Conservation (phyloP, 2,888 invertebrate genomes). For the Lasioglossum oenotherae region DNA sequence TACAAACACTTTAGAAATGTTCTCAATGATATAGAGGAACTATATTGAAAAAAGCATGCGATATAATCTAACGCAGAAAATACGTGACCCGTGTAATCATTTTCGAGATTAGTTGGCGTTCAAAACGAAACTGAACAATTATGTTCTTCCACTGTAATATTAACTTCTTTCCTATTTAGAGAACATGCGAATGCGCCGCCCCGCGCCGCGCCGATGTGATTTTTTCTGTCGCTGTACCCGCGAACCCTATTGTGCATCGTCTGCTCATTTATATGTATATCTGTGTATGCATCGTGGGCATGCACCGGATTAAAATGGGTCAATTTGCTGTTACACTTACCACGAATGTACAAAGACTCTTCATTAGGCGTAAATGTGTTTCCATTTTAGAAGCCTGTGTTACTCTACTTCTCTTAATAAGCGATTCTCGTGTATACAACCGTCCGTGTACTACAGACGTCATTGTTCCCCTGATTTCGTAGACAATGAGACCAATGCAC, state of each 20-base stretch:
- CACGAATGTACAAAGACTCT: constrained; percentile 23
- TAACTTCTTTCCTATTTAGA: background rate
- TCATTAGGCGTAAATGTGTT: constrained; percentile 40
- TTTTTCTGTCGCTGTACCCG: background rate
- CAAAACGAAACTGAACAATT: background rate
- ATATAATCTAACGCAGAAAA: no score
- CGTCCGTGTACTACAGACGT: background rate
- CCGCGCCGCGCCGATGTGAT: background rate
- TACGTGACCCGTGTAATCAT: background rate
- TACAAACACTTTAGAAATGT: no score
- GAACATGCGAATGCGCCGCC: background rate
- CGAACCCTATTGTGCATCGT: background rate
- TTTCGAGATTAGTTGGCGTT: background rate
- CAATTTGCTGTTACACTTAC: constrained; percentile 44
- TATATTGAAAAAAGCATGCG: no score
- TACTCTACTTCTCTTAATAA: constrained; percentile 18
- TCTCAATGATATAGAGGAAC: no score
- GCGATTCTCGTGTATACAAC: background rate
- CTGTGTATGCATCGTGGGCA: constrained; percentile 25
- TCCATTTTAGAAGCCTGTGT: background rate
- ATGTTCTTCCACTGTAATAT: background rate
- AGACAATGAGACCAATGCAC: background rate
- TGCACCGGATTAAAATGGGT: constrained; percentile 51
- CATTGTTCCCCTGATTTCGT: constrained; percentile 1
- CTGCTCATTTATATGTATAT: constrained; percentile 13